phyloP scores from a whole-genome alignment of 92 coral and sea anemone genomes.

The Palythoa grandis region DNA sequence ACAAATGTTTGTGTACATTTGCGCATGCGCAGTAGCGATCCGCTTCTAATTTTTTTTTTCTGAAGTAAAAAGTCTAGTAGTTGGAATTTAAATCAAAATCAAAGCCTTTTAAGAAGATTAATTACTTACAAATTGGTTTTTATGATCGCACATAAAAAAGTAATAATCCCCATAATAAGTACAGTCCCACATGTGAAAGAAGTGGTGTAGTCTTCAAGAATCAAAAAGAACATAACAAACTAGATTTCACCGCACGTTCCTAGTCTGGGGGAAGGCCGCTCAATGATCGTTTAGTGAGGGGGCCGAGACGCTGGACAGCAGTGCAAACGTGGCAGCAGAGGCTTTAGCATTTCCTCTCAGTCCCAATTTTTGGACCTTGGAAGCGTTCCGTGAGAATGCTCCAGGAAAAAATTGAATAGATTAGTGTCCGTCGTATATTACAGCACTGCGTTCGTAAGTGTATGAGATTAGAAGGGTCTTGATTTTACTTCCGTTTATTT shows the following conservation, averaged over 20 bases:
- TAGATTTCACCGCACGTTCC: conserved; percentile 77
- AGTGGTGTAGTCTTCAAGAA: background rate
- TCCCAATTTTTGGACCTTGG: conserved; percentile 75
- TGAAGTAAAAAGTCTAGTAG: background rate
- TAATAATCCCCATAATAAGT: background rate
- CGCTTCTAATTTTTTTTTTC: background rate
- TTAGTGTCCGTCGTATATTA: background rate
- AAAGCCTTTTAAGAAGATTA: background rate
- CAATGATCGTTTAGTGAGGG: conserved; percentile 77
- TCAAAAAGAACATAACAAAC: accelerated
- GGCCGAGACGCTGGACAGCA: conserved; percentile 71
- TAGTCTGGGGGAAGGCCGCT: conserved; percentile 71
- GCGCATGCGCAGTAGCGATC: conserved; percentile 41
- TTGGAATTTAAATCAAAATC: background rate
- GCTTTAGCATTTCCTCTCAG: conserved; percentile 69
- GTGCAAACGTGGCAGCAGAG: conserved; percentile 67
- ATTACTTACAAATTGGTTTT: background rate
- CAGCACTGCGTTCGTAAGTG: too few relatives aligned
- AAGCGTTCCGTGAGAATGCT: conserved; percentile 53
- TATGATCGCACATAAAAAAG: background rate
- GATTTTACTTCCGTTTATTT: too few relatives aligned
- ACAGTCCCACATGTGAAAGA: conserved; percentile 48
- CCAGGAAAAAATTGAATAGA: conserved; percentile 7
- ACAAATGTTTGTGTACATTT: background rate
- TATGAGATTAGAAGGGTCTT: too few relatives aligned